Percentiles rank a stretch among this genome's conserved stretches.
Conservation (phyloP, 1,140 invertebrate genomes). For the Habropoda laboriosa region DNA sequence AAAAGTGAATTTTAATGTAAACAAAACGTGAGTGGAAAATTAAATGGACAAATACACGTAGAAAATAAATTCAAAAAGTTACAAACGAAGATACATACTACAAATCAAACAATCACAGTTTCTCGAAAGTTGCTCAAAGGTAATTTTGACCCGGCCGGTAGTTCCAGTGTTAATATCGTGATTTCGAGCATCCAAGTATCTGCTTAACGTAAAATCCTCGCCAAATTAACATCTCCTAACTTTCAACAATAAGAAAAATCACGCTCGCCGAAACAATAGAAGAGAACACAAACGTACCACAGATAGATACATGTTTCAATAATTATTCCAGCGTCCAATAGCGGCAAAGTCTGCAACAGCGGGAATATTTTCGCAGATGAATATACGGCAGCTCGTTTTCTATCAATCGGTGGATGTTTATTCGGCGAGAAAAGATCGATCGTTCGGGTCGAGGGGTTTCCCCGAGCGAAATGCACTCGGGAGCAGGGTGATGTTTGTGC, state of each 20-base stretch:
- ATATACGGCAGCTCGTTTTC: neutral
- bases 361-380: constrained; percentile 34
- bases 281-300: neutral
- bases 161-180: too few species aligned
- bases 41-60: too few species aligned
- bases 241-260: neutral
- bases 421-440: constrained; percentile 53
- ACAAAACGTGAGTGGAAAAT: too few species aligned
- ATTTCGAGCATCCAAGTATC: too few species aligned
- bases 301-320: neutral
- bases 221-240: neutral
- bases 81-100: too few species aligned
- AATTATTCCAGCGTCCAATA: neutral
- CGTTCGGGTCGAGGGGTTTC: constrained; percentile 14
- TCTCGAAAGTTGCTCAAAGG: too few species aligned
- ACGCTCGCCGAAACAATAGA: neutral
- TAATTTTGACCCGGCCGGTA: too few species aligned
- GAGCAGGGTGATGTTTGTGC: constrained; percentile 41
- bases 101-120: too few species aligned
- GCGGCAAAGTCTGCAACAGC: neutral
- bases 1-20: too few species aligned
- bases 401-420: constrained; percentile 52
- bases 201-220: too few species aligned
- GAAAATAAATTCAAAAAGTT: too few species aligned
- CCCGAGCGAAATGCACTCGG: constrained; percentile 31